Base-by-base conservation (phyloP, 2,888 invertebrate genomes). In the Pachymerium ferrugineum region DNA sequence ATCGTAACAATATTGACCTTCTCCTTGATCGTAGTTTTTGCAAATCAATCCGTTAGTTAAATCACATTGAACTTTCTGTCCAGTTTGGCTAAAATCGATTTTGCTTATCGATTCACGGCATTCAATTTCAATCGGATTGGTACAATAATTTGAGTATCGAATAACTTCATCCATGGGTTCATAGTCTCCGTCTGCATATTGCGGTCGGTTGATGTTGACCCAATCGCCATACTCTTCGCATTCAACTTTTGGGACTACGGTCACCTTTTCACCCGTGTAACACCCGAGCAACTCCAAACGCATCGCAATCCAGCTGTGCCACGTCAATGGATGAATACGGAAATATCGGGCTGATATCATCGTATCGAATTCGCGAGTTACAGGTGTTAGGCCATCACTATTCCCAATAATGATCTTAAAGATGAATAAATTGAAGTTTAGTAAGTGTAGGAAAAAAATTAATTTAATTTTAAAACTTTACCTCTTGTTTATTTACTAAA, bases 281-380 rank as follows among this genome's bases (percentile, higher is more conserved):
- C 81, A 81, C 29, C 81, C 81, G 14, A 79, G 77, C 22, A 81
- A 70, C 74, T 81, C 81, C 74, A 81, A 76, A 19, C 81, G 74
- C 72, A 81, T 42, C 0, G 79, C 79, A 16, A 80, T 79, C 35
- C 77, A 77, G 28, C 77, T 78, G 14, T 78, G 76, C 77, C 78
- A 80, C 25, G 79, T 77, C 54, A 78, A 77, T 14, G 80, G 80
- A 28, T 77, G 76, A 22, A 81, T 77, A 70, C 80, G 77, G 3
- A 81, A 74, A 74, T 77, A 81, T 1, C 76, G 77, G 14, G 80
- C 79, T 71, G 75, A 73, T 42, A 75, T 31, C 29, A 73, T 16
- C 14, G 42, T 29, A 22, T 35, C 31, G 33, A 75, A 75, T 19
- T 35, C 29, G 30, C 72, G 31, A n/a, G 29, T 42, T 3, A 75